A percentile compares a stretch with the other conserved stretches of the same genome.
Conservation (phyloP, 2,888 invertebrate species). For the Drosophila diplacantha region DNA sequence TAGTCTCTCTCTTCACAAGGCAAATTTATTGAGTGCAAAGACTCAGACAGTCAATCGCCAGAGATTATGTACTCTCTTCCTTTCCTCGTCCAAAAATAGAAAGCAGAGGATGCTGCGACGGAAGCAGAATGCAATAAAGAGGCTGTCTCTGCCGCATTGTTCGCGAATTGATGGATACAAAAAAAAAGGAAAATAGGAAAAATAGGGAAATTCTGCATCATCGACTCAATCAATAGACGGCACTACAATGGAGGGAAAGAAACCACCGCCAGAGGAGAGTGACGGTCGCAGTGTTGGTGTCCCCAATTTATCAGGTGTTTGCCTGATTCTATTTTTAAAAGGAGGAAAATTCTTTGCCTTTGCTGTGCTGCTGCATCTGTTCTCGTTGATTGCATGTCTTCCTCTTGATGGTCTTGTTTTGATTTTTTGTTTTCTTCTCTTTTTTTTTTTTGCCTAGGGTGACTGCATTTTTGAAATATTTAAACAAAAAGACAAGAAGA, state of each 20-base stretch:
- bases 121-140: slow-evolving; percentile 36
- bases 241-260: slow-evolving; percentile 3
- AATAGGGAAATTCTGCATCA: slow-evolving; percentile 23
- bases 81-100: slow-evolving; percentile 37
- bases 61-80: slow-evolving; percentile 31
- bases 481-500: slow-evolving; percentile 42
- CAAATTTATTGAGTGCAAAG: slow-evolving; percentile 56
- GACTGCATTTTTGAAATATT: slow-evolving; percentile 61
- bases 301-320: slow-evolving; percentile 75
- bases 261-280: slow-evolving; percentile 1
- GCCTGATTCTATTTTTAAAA: slow-evolving; percentile 66
- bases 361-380: slow-evolving; percentile 24
- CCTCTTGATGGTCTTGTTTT: slow-evolving; percentile 14
- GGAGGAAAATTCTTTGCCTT: slow-evolving; percentile 23
- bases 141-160: slow-evolving; percentile 29
- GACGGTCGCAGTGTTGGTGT: slow-evolving; percentile 46
- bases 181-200: neutral
- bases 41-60: slow-evolving; percentile 41
- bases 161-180: slow-evolving; percentile 23
- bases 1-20: slow-evolving; percentile 20
- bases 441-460: slow-evolving; percentile 19
- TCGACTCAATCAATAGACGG: slow-evolving; percentile 29
- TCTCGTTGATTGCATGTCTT: slow-evolving; percentile 40
- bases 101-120: slow-evolving; percentile 25
- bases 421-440: neutral